Base-by-base conservation (phyloP, 2,888 invertebrate species). In the Anthrax anthrax region DNA sequence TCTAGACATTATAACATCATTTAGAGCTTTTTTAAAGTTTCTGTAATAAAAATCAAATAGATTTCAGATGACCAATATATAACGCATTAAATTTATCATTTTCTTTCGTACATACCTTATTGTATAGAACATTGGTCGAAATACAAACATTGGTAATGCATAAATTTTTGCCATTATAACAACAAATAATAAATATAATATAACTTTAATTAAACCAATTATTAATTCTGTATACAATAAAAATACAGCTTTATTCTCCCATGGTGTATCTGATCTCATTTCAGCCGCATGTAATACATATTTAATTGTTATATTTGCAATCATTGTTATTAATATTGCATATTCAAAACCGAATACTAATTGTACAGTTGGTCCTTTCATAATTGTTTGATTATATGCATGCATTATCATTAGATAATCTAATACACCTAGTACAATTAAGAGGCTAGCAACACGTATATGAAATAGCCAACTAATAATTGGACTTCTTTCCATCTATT, bases 281-380 rank as follows among this genome's bases (percentile, higher is more conserved):
- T 94, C 92, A 43, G 89, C 79, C 8, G 84, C 80, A 65, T 94
- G 91, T 8, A 89, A 70, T 19, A 84, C 71, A 63, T 94, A 92
- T 63, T 99, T 98, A 53, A 96, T 87, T 42, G 84, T 76, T 49
- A 94, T 92, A 69, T 95, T 96, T 46, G 87, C 73, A 32, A 94
- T 86, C 63, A 92, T 86, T 6, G 95, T 95, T 47, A 96, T 73
- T 43, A 99, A 73, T 63, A 98, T 92, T 51, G 96, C 96, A 71
- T 98, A 99, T 73, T 98, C 97, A 72, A 98, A 98, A 44, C 98
- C 98, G 74, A 98, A 98, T 8, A 98, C 97, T 50, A 99, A 74
- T 69, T 99, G 98, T 2, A 96, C 96, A 0, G 94, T 92, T 8
- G 97, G 92, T 38, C 98, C 98, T 63, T 90, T 90, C 2, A 82